Evolutionary conservation across 2,113 vertebrate genomes (phyloP), one percentile per base, ranked within the genome.

Genomic region (Holacanthus passer): DNA sequence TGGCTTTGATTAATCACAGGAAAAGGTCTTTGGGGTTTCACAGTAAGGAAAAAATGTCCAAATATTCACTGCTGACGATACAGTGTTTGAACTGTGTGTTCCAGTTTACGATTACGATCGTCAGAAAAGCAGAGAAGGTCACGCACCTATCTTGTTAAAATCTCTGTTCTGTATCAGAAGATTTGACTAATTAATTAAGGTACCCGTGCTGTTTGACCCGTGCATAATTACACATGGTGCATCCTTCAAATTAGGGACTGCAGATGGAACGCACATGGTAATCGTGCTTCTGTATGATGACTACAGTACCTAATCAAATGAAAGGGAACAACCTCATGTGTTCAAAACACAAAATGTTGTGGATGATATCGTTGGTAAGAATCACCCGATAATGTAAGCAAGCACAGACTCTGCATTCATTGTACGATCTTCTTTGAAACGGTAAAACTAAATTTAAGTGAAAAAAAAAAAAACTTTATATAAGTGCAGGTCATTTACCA

Each of bases 181-280:
- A 79, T 60, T 60, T 78, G 24, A 62, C 53, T 67, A 60, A 79
- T 79, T 69, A 79, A 84, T 74, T 43, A 35, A 47, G 17, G 45
- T 59, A 35, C 11, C 52, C 55, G 52, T 65, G 71, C 64, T 62
- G 72, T 76, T 55, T 85, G 35, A 81, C 77, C 65, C 0, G 0
- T 24, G 39, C n/a, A 56, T 74, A 58, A 64, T 76, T 62, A 63
- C 50, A 32, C 10, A 1, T 55, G 17, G 47, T 20, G 31, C 39
- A 75, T 69, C 50, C 43, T 39, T 67, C 45, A 52, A 45, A 70
- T 77, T 53, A 67, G 19, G 56, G 73, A 62, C 47, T 68, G 58
- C 50, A 77, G 43, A 60, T 83, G 52, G 53, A 83, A 58, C 3
- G 0, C 60, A 52, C 41, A 35, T 60, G 62, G 41, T 62, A 60